phyloP scores from a whole-genome alignment of 2,888 invertebrate species.

The Blomia tropicalis region DNA sequence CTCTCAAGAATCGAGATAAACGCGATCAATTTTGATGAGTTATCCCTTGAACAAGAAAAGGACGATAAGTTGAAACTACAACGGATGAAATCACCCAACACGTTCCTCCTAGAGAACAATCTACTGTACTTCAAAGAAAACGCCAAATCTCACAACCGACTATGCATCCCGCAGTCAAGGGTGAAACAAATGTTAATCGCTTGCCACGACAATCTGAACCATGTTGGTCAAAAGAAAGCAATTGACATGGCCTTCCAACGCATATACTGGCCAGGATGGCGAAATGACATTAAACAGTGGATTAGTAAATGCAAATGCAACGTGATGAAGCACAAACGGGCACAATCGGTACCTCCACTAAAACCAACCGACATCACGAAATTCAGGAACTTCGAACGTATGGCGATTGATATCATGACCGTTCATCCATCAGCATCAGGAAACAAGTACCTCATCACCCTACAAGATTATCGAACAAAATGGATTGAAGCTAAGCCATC shows the following conservation, averaged over 20 bases:
- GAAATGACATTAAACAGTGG: background rate
- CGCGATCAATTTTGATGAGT: background rate
- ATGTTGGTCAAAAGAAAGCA: background rate
- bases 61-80: too few species aligned
- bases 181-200: background rate
- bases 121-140: too few species aligned
- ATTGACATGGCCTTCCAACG: background rate
- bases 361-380: too few species aligned
- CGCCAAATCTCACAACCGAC: too few species aligned
- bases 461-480: background rate
- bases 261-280: background rate
- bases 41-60: background rate
- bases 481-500: background rate
- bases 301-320: background rate
- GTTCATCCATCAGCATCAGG: background rate
- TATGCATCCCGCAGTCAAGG: too few species aligned
- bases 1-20: background rate
- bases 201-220: background rate
- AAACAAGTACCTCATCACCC: background rate
- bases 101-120: too few species aligned
- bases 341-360: background rate
- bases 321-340: background rate
- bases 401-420: slow-evolving; percentile 4
- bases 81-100: too few species aligned
- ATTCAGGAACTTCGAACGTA: background rate